Evolutionary conservation across 1,140 invertebrate genomes (phyloP), one percentile per base, ranked within the genome.

Genomic region (Bicyclus anynana): DNA sequence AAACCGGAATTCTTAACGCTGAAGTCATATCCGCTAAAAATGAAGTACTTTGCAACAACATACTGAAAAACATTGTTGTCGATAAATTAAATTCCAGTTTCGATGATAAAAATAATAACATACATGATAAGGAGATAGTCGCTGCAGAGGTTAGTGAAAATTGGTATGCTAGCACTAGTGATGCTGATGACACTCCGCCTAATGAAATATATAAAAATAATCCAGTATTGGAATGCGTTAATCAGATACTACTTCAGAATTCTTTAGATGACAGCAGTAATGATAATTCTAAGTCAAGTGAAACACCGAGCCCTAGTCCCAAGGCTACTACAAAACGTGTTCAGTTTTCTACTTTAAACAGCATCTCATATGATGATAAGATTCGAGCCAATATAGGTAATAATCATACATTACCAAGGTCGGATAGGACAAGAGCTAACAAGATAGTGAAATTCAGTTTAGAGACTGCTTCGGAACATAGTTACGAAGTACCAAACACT

Each of bases 141-240:
- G 59, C 65, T 21, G 65, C 64, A 44, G 90, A 90, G 65, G 85
- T 89, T 1, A 92, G 91, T 69, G 91, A 92, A 59, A 93, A 93
- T 67, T 94, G 93, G 93, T 94, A 94, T 72, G 91, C 91, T 5
- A 91, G 90, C 70, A 91, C 91, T 2, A 93, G 92, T 64, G 93
- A 93, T 63, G 92, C 92, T 5, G 93, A 94, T 67, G 93, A 93
- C 59, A 92, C 93, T 40, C 89, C 91, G 46, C 86, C 90, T 1
- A 90, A 91, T 71, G 92, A 93, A 71, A 88, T 91, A 72, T 91
- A 91, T 57, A 92, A 93, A 73, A 93, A 94, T 65, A 94, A 94
- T 82, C 94, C 93, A 1, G 93, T 95, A 1, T 76, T 94, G 14
- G 93, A 94, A 72, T 94, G 93, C 67, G 93, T 95, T 21, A 94